Percentiles rank a stretch among this genome's conserved stretches.
Conservation (phyloP, 2,888 invertebrate genomes). For the Lepetodrilus schrolli region DNA sequence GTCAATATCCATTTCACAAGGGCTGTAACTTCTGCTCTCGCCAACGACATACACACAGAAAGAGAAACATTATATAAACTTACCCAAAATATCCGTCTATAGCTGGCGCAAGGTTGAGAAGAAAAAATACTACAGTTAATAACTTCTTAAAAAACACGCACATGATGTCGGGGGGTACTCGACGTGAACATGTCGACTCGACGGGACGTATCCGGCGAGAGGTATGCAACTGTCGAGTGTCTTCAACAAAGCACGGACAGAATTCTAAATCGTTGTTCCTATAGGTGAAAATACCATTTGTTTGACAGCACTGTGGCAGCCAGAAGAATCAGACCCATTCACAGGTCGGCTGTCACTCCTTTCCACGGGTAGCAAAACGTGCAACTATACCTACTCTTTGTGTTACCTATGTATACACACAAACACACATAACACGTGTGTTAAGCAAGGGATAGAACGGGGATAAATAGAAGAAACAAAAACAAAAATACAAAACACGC, state of each 20-base stretch:
- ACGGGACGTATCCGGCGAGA: background rate
- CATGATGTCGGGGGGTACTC: background rate
- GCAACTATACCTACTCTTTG: too few species aligned
- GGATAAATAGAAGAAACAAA: too few species aligned
- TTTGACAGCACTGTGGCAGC: background rate
- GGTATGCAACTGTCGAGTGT: background rate
- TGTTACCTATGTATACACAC: too few species aligned
- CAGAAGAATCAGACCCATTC: too few species aligned
- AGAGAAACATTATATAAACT: background rate
- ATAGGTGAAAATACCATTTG: background rate
- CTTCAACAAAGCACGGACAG: background rate
- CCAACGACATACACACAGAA: background rate
- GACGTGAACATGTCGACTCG: background rate
- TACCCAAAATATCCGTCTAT: constrained; percentile 29
- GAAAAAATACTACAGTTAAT: background rate
- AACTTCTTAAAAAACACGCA: background rate
- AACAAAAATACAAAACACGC: too few species aligned
- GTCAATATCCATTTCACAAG: background rate
- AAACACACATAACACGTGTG: too few species aligned
- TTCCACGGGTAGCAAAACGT: too few species aligned
- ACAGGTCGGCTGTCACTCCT: background rate
- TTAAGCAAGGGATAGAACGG: too few species aligned
- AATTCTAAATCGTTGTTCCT: background rate
- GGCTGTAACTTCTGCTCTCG: background rate
- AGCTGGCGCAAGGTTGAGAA: background rate